Base-by-base conservation (phyloP, 2,113 vertebrate genomes). In the Oncorhynchus tshawytscha region DNA sequence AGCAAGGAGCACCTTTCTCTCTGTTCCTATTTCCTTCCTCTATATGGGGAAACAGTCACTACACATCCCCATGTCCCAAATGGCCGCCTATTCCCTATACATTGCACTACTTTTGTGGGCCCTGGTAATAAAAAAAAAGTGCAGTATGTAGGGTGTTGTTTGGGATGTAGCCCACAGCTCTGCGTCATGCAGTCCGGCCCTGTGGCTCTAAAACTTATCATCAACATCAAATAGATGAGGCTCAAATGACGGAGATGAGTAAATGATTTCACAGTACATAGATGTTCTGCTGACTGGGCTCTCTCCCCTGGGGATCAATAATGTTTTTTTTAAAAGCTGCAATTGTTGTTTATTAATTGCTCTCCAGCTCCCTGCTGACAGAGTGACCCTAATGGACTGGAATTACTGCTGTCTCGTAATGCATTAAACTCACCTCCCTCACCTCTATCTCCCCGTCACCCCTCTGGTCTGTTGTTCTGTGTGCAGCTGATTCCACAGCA, bases 321-420 rank as follows among this genome's bases (percentile, higher is more conserved):
- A 90, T 92, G 1, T 25, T 65, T 89, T 87, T 84, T 77, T 67
- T 39, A n/a, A 20, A 6, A 13, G 11, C 29, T 6, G 5, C 27
- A 27, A 29, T 67, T 67, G 15, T 39, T 3, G 27, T 72, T 83
- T 89, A 83, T 90, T 89, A 91, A 92, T 89, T 90, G 86, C 77
- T 88, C 82, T 85, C 85, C 75, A 76, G 81, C 82, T 87, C 84
- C 88, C 87, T 85, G 88, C 88, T 92, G 89, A 92, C 93, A 92
- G 90, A 86, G 82, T 92, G 88, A 93, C 91, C 91, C 84, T 89
- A 92, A 90, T 92, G 87, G 85, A 88, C 71, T 78, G 83, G 85
- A 88, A 88, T 86, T 86, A 87, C 80, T 82, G 86, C 83, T 80
- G 82, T 86, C 84, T 84, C 82, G 81, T 89, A 86, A 77, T 82